Percentiles rank a stretch among this genome's conserved stretches.
phyloP scores from a whole-genome alignment of 2,113 vertebrate species.

The Haemorhous mexicanus region DNA sequence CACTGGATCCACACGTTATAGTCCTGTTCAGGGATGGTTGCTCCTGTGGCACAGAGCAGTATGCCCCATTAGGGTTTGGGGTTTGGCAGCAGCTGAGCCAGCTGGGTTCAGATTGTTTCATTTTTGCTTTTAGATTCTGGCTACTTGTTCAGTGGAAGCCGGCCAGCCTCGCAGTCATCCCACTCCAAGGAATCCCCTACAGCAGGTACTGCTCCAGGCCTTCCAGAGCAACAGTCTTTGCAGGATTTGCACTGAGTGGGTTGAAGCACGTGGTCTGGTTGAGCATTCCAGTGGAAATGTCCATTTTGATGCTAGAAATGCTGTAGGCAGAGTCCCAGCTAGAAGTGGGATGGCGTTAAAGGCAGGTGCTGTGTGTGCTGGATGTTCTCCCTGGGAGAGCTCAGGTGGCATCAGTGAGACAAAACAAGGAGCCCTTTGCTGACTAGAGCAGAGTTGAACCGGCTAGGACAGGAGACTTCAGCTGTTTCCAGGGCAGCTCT shows the following conservation, averaged over 20 bases:
- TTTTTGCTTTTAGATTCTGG: conserved; percentile 83
- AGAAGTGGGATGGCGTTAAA: neutral
- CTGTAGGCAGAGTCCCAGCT: neutral
- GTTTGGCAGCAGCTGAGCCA: neutral
- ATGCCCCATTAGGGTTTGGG: neutral
- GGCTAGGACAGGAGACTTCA: neutral
- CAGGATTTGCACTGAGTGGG: neutral
- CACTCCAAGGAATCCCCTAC: conserved; percentile 78
- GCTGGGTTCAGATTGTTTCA: neutral
- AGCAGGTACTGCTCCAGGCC: conserved; percentile 75
- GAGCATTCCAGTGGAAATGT: neutral
- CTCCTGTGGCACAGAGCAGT: neutral
- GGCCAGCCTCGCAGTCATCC: conserved; percentile 77
- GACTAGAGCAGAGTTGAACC: neutral
- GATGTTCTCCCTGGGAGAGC: neutral
- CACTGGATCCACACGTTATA: rapidly evolving
- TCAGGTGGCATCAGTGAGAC: neutral
- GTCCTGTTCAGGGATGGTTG: neutral
- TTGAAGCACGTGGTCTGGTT: neutral
- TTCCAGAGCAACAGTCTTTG: neutral
- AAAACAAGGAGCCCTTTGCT: neutral
- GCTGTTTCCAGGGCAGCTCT: neutral
- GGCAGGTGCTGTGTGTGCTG: neutral
- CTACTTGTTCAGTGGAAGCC: conserved; percentile 94
- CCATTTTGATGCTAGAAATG: neutral